phyloP scores from a whole-genome alignment of 2,113 vertebrate genomes.

The Poeciliopsis prolifica region DNA sequence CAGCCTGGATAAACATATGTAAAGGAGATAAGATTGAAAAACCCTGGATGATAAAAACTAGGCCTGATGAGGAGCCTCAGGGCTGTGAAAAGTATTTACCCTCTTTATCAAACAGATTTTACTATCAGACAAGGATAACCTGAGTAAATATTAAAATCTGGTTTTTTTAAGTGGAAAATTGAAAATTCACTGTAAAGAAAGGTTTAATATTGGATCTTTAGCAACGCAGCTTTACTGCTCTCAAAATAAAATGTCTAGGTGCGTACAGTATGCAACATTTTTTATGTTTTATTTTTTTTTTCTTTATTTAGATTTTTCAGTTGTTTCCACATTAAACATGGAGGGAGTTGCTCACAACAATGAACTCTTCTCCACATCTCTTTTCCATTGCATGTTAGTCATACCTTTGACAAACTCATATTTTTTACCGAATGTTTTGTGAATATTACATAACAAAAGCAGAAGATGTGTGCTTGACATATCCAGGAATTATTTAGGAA shows the following conservation, averaged over 20 bases:
- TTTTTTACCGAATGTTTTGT: not conserved
- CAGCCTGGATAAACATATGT: not conserved
- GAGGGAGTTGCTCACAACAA: not conserved
- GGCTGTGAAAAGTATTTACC: not conserved
- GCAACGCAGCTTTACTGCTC: too few species aligned
- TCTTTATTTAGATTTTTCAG: too few species aligned
- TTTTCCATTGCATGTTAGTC: not conserved
- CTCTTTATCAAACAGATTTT: not conserved
- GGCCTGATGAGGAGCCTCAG: not conserved
- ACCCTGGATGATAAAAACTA: not conserved
- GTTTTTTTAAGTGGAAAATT: not conserved
- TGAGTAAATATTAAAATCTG: not conserved
- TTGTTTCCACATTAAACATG: not conserved
- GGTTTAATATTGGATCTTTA: too few species aligned
- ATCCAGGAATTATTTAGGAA: not conserved
- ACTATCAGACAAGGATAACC: not conserved
- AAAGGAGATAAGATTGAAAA: not conserved
- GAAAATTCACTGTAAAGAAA: too few species aligned
- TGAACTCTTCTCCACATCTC: not conserved
- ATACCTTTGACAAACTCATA: too few species aligned
- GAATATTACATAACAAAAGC: not conserved
- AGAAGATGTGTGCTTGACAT: too few species aligned
- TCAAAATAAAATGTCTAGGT: too few species aligned
- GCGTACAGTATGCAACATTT: too few species aligned
- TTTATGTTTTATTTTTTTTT: too few species aligned